Conservation (phyloP, 2,888 invertebrate genomes). For the Epicampocera succincta region DNA sequence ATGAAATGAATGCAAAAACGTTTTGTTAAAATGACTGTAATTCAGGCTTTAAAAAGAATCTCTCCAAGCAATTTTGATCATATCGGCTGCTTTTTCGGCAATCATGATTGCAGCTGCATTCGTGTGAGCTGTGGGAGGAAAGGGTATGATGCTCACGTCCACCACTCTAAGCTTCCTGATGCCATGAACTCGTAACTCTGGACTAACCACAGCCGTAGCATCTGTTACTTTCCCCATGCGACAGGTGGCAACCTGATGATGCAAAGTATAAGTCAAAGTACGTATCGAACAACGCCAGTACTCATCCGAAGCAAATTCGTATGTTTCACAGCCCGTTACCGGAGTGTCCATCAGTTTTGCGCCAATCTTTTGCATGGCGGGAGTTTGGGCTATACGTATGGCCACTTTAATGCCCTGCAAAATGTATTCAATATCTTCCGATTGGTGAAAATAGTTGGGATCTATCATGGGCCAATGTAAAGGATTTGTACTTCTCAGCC, state of each 20-base stretch:
- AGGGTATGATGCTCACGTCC: constrained; percentile 86
- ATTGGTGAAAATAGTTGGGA: constrained; percentile 89
- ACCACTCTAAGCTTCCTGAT: constrained; percentile 84
- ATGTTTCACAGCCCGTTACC: constrained; percentile 82
- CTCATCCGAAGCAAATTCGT: constrained; percentile 83
- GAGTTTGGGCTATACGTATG: constrained; percentile 83
- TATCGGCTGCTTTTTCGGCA: constrained; percentile 86
- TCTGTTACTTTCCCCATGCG: constrained; percentile 86
- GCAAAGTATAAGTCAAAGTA: constrained; percentile 83
- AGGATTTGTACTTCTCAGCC: constrained; percentile 87
- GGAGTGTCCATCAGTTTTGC: constrained; percentile 82
- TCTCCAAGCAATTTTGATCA: constrained; percentile 84
- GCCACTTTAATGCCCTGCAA: constrained; percentile 85
- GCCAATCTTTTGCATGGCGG: constrained; percentile 84
- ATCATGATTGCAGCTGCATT: constrained; percentile 86
- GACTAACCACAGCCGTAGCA: constrained; percentile 85
- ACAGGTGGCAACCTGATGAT: constrained; percentile 86
- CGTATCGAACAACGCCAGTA: constrained; percentile 87
- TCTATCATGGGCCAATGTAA: constrained; percentile 89
- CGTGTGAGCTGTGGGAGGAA: constrained; percentile 85
- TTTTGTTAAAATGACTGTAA: too few species aligned
- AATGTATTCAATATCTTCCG: constrained; percentile 84
- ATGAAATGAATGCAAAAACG: too few species aligned
- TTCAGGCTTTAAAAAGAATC: constrained; percentile 38
- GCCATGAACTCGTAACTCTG: constrained; percentile 84